Evolutionary conservation across 2,797 vertebrate species (phyloP), one percentile per base, ranked within the genome.

Genomic region (Mus minutoides): DNA sequence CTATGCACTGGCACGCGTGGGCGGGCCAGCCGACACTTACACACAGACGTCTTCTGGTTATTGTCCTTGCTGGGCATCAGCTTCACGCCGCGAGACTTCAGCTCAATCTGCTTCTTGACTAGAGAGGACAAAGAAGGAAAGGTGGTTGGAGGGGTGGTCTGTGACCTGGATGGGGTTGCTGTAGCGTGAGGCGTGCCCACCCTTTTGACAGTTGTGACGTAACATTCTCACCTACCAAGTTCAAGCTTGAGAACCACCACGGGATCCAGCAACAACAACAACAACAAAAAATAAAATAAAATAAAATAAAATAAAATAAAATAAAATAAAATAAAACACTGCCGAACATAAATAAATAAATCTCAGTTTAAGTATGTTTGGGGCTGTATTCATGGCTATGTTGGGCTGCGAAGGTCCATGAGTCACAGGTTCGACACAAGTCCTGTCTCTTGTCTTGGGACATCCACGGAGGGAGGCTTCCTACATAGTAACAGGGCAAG

Each of bases 61-160:
- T 99, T 99, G 98, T 99, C 99, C 98, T 99, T 99, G 98, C 99
- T 99, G 34, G 99, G 99, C 98, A 99, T 98, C 98, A 99, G 99
- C 98, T 99, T 99, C 88, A 99, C 99, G 22, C 99, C 99, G 97
- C 99, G 98, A 85, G 99, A 99, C 98, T 99, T 99, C 46, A 99
- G 98, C 78, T 99, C 99, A 60, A 99, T 99, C 99, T 99, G 99
- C 98, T 99, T 99, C 98, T 99, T 99, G 93, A 99, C 99, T 99
- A 98, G 90, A 97, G 97, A 97, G 69, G 97, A 91, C 75, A n/a
- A 1, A 84, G 84, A 95, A 97, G 96, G 91, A 56, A 96, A 95
- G 86, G 21, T 0, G 0, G 40, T 64, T 77, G 75, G 16, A 92
- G 58, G 64, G 71, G n/a, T 43, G 60, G 4, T 56, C 77, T 64